These are phyloP conservation scores for Xestia rhomboidea DNA, from an alignment of 2,888 invertebrate genomes.

Conservation along the genomic window DNA sequence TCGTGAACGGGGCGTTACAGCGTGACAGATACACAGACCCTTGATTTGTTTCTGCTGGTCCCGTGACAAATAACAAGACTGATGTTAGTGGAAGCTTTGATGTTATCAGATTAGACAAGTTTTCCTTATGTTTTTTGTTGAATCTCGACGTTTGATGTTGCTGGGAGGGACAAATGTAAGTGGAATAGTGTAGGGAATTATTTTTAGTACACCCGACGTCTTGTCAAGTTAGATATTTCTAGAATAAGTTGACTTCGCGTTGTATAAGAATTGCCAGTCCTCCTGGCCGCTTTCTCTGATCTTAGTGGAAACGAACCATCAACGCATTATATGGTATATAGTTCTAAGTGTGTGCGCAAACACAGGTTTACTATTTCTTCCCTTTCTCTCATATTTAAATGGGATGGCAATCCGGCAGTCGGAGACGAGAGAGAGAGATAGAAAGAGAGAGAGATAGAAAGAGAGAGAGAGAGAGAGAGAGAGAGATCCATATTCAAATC, in stretches of 20 bases:
- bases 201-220: no score
- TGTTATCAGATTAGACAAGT: slow-evolving; percentile 58
- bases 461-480: no score
- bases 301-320: neutral
- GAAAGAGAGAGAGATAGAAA: no score
- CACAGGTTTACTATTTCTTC: neutral
- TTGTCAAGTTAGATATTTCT: neutral
- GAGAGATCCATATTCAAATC: no score
- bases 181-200: slow-evolving; percentile 8
- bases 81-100: slow-evolving; percentile 61
- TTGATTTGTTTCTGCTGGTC: slow-evolving; percentile 78
- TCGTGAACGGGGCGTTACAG: neutral
- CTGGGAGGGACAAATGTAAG: neutral
- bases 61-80: slow-evolving; percentile 71
- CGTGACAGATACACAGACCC: slow-evolving; percentile 76
- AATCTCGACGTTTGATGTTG: slow-evolving; percentile 46
- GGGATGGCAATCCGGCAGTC: neutral
- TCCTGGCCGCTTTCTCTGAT: neutral
- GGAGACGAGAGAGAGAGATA: no score
- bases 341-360: neutral
- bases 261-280: neutral
- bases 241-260: neutral
- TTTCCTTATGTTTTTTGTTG: slow-evolving; percentile 58
- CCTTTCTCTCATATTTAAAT: neutral
- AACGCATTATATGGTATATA: neutral